Conservation (phyloP, 2,888 invertebrate genomes). For the Ectemnius lituratus region DNA sequence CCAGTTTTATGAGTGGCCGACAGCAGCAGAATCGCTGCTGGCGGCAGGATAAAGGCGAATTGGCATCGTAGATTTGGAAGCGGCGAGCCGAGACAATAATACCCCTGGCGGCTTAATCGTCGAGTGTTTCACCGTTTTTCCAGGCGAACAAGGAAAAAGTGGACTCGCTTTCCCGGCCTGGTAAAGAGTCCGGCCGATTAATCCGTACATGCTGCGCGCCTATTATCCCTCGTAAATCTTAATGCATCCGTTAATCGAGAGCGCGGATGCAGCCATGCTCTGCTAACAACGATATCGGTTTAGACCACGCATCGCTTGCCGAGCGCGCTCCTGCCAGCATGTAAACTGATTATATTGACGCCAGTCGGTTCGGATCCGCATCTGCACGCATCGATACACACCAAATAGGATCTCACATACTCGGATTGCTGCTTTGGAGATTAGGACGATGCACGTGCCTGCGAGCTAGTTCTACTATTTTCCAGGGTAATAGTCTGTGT, state of each 20-base stretch:
- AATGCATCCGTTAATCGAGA: slow-evolving; percentile 44
- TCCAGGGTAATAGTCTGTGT: too few species aligned
- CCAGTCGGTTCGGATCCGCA: slow-evolving; percentile 15
- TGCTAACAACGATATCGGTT: slow-evolving; percentile 51
- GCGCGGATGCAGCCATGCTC: slow-evolving; percentile 30
- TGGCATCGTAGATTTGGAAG: slow-evolving; percentile 2
- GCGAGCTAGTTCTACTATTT: too few species aligned
- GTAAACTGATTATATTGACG: slow-evolving; percentile 45
- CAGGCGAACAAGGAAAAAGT: not conserved
- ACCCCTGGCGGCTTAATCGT: not conserved
- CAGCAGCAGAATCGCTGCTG: not conserved
- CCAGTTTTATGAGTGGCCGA: not conserved
- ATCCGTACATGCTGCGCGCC: slow-evolving; percentile 1
- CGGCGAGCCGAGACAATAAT: not conserved
- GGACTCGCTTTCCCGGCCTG: too few species aligned
- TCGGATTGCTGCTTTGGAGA: not conserved
- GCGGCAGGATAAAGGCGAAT: slow-evolving; percentile 3
- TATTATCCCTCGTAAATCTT: slow-evolving; percentile 34
- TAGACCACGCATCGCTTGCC: slow-evolving; percentile 26
- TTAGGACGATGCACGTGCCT: too few species aligned
- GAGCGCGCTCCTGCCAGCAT: not conserved
- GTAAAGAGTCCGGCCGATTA: slow-evolving; percentile 7
- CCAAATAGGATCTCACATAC: not conserved
- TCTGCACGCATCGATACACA: not conserved
- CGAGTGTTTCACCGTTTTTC: not conserved